Conservation (phyloP, 2,888 invertebrate species). For the Ditula angustiorana region DNA sequence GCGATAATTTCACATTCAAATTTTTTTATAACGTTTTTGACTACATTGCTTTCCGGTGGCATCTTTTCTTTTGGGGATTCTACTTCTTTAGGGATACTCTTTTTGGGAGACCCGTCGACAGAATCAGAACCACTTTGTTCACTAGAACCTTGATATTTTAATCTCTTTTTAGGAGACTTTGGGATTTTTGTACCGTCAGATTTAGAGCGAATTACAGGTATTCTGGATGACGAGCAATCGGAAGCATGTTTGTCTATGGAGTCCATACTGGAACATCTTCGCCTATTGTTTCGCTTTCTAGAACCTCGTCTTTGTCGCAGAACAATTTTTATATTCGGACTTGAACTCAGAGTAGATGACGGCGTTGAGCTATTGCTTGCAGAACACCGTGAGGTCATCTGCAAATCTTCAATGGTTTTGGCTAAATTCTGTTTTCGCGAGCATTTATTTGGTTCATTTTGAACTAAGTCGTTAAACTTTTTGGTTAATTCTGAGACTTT, state of each 20-base stretch:
- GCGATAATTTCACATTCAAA: slow-evolving; percentile 80
- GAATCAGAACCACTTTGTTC: slow-evolving; percentile 74
- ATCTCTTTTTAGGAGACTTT: slow-evolving; percentile 72
- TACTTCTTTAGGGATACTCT: slow-evolving; percentile 47
- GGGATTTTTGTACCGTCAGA: slow-evolving; percentile 78
- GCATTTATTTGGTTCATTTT: slow-evolving; percentile 71
- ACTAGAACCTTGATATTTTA: slow-evolving; percentile 69
- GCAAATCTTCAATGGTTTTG: slow-evolving; percentile 80
- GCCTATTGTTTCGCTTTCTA: slow-evolving; percentile 78
- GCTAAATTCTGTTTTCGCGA: slow-evolving; percentile 83
- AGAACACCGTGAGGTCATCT: slow-evolving; percentile 61
- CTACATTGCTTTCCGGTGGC: slow-evolving; percentile 60
- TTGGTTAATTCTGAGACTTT: slow-evolving; percentile 89
- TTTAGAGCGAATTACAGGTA: slow-evolving; percentile 74
- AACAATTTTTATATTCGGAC: slow-evolving; percentile 81
- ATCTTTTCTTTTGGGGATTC: slow-evolving; percentile 52
- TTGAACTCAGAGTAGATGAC: slow-evolving; percentile 76
- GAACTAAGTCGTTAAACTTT: slow-evolving; percentile 89
- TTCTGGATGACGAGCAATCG: slow-evolving; percentile 64
- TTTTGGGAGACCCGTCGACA: slow-evolving; percentile 69
- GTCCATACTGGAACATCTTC: slow-evolving; percentile 81
- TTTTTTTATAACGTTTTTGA: slow-evolving; percentile 79
- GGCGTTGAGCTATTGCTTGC: slow-evolving; percentile 78
- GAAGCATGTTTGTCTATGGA: slow-evolving; percentile 74
- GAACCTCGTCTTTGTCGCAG: slow-evolving; percentile 74